Evolutionary conservation across 2,888 invertebrate species (phyloP), one percentile per base, ranked within the genome.

Genomic region (Tenthredo distinguenda): DNA sequence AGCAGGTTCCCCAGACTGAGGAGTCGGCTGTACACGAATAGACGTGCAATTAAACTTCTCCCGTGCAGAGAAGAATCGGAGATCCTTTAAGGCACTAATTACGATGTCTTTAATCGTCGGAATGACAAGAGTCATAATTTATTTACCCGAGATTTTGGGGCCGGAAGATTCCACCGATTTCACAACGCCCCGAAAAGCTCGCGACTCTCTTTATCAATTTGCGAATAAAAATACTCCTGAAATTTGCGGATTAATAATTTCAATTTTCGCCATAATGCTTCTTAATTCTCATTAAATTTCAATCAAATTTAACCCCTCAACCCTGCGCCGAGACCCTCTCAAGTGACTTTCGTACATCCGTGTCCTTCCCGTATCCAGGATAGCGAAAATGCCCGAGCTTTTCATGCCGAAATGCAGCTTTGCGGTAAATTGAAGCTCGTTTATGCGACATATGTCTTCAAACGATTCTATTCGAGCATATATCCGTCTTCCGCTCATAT

Each of bases 51-150:
- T 74, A 74, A 74, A 74, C 74, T 26, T 43, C 26, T 43, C n/a
- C 43, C 0, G n/a, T 47, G 31, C 34, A 3, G 0, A 40, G 21
- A 74, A 74, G 9, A 74, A 74, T 40, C 21, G 26, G 43, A 74
- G 43, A 74, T 43, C 40, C 74, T 21, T 74, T 12, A n/a, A 43
- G 18, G 21, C 40, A 21, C 9, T 43, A 43, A 74, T 40, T 40
- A 74, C 10, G 26, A 74, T 43, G 31, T 43, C 43, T 40, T 43
- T 74, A 40, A 43, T 74, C 21, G 43, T 1, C 10, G n/a, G 26
- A 74, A 74, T 74, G 26, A 74, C 31, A 71, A 71, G n/a, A 18
- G 71, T 71, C 71, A 26, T 26, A 34, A 71, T 71, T 71, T 55
- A 55, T 55, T 55, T 55, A 55, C n/a, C n/a, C 55, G 7, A n/a